These are phyloP conservation scores for Odobenus rosmarus DNA, from an alignment of 2,113 vertebrate genomes.

Conservation along the genomic window DNA sequence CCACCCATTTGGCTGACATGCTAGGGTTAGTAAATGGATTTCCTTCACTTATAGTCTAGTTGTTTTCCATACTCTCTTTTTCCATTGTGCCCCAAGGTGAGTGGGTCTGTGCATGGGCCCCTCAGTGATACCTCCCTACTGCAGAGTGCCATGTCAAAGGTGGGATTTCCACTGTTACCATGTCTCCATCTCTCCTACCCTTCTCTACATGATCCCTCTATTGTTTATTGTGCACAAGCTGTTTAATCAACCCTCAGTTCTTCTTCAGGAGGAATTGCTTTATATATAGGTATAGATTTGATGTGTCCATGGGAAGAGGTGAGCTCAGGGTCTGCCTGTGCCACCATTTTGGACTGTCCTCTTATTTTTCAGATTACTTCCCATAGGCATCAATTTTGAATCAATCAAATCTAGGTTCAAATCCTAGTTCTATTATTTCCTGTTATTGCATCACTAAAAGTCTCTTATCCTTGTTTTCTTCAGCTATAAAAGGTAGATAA, in stretches of 20 bases:
- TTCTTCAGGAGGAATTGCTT: not conserved
- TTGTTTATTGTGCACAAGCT: not conserved
- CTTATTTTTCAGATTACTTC: conserved; percentile 26
- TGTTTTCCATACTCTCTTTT: not conserved
- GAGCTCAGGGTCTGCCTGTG: not conserved
- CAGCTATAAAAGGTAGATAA: not conserved
- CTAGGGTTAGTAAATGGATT: not conserved
- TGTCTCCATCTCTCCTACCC: not conserved
- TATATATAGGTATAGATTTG: not conserved
- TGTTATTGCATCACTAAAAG: not conserved
- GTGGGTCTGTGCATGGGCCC: too few species aligned
- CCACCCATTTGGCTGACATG: not conserved
- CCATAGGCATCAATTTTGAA: not conserved
- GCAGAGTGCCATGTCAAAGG: not conserved
- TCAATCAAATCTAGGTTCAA: not conserved
- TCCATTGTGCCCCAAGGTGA: not conserved
- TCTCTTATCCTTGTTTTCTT: not conserved
- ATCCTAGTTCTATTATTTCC: not conserved
- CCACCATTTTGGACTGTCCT: not conserved
- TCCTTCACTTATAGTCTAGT: not conserved
- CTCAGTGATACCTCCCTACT: not conserved
- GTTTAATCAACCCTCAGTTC: not conserved
- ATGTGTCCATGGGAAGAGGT: not conserved
- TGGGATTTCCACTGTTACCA: not conserved
- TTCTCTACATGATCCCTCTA: not conserved